Evolutionary conservation across 2,888 invertebrate genomes (phyloP).

Genomic region (Lithophane ornitopus): DNA sequence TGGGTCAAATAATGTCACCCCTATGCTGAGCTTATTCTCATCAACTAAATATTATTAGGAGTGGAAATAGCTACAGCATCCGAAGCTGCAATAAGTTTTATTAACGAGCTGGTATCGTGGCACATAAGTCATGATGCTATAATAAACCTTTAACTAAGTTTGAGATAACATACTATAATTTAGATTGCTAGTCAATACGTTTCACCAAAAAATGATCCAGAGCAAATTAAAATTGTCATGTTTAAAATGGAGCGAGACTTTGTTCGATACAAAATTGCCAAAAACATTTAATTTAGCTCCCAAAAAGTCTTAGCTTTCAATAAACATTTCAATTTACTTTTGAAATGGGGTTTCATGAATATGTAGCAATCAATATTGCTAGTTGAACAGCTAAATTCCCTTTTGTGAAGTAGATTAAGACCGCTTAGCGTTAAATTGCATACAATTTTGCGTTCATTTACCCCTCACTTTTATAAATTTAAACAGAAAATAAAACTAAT

Average conservation of each 20-base stretch:
- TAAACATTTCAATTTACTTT: background rate
- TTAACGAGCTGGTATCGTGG: background rate
- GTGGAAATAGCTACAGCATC: background rate
- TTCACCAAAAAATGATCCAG: background rate
- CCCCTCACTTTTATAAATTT: background rate
- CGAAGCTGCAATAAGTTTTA: background rate
- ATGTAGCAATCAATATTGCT: background rate
- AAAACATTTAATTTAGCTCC: background rate
- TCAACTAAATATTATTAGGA: background rate
- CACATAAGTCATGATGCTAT: background rate
- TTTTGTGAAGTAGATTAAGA: conserved; percentile 5
- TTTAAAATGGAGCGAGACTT: background rate
- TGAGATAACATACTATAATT: background rate
- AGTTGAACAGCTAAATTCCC: background rate
- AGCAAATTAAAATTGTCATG: background rate
- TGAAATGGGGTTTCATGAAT: conserved; percentile 15
- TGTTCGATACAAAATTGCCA: background rate
- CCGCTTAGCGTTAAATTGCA: background rate
- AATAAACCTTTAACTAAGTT: background rate
- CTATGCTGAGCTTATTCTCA: background rate
- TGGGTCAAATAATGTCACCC: background rate
- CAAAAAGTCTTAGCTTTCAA: background rate
- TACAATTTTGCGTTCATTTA: background rate
- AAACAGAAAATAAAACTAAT: background rate
- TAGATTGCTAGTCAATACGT: background rate